A percentile compares a stretch with the other conserved stretches of the same genome.
Evolutionary conservation across 2,113 vertebrate genomes (phyloP).

Genomic region (Pithys albifrons): DNA sequence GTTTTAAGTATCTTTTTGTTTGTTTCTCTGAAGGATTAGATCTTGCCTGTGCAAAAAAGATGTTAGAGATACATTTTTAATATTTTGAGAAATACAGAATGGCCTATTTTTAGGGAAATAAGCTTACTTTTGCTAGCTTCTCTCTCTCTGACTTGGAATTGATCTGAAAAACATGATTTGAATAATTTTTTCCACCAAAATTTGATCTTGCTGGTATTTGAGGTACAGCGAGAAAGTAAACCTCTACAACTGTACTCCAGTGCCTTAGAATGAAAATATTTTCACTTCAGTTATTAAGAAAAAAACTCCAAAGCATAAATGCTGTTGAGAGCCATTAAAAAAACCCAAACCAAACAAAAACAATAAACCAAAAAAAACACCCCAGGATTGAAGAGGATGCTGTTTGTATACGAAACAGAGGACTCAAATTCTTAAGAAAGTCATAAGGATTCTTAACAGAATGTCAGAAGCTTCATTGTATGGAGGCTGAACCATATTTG

Average conservation of each 20-base stretch:
- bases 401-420: not conserved
- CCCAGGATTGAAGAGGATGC: not conserved
- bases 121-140: not conserved
- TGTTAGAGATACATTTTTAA: not conserved
- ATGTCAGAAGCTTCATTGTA: not conserved
- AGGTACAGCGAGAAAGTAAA: not conserved
- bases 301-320: not conserved
- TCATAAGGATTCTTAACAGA: not conserved
- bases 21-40: not conserved
- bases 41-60: not conserved
- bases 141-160: not conserved
- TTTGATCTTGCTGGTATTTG: not conserved
- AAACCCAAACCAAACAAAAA: not conserved
- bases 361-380: too few species aligned
- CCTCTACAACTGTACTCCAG: not conserved
- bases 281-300: not conserved
- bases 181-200: accelerated
- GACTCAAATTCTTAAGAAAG: not conserved
- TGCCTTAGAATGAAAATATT: not conserved
- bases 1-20: not conserved
- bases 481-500: not conserved
- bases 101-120: not conserved
- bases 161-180: not conserved
- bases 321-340: not conserved
- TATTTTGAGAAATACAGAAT: not conserved